These are phyloP conservation scores for Linyphia triangularis DNA, from an alignment of 2,888 invertebrate genomes.

Conservation along the genomic window DNA sequence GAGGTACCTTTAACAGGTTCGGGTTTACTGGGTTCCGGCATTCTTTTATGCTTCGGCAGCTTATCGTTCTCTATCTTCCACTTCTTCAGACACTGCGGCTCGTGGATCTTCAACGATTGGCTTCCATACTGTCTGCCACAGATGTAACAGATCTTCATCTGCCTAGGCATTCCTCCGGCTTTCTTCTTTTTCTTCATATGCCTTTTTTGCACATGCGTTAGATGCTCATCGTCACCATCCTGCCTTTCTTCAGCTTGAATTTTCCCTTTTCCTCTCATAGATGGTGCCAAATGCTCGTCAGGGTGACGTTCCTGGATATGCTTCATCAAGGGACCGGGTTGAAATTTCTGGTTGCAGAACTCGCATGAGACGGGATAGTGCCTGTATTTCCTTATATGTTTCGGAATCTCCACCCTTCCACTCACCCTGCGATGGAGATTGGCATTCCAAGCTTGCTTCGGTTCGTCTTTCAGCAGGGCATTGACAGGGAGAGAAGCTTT, in stretches of 20 bases:
- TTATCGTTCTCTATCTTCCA: conserved; percentile 83
- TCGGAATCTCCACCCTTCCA: not conserved
- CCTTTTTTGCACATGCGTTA: not conserved
- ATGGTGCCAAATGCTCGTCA: not conserved
- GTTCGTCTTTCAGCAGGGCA: not conserved
- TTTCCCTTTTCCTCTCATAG: not conserved
- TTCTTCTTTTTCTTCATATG: not conserved
- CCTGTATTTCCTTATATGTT: conserved; percentile 30
- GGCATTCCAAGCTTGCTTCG: conserved; percentile 51
- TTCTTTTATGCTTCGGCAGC: conserved; percentile 81
- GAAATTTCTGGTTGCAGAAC: conserved; percentile 49
- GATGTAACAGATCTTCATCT: conserved; percentile 81
- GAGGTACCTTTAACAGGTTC: conserved; percentile 9
- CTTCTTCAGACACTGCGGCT: conserved; percentile 83
- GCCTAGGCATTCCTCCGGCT: not conserved
- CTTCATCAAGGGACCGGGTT: conserved; percentile 14
- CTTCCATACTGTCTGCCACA: conserved; percentile 86
- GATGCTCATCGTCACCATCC: not conserved
- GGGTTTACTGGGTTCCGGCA: conserved; percentile 45
- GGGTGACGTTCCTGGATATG: conserved; percentile 42
- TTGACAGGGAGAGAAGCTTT: not conserved
- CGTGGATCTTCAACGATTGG: conserved; percentile 84
- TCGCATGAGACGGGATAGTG: conserved; percentile 59
- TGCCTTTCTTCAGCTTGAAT: not conserved
- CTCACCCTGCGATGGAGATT: not conserved